Base-by-base conservation (phyloP, 2,797 vertebrate species). In the Mus spretus region DNA sequence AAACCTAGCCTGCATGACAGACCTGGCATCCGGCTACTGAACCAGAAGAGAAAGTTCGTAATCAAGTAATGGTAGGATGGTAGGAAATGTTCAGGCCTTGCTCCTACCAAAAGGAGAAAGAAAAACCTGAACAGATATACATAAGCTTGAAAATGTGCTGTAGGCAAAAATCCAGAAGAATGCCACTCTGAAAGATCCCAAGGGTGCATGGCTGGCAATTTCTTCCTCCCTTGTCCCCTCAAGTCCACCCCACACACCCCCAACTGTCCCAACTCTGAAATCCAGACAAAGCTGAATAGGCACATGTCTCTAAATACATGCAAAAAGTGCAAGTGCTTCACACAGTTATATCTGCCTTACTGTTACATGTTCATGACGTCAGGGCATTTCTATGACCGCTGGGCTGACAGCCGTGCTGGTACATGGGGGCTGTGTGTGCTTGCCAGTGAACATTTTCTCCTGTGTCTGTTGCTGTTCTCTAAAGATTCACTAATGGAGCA, bases 11-110 rank as follows among this genome's bases (percentile, higher is more conserved):
- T 44, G n/a, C 0, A 0, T 0, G 40, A 72, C 3, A 24, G 3
- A 37, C 9, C 11, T 3, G 40, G 31, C 14, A 0, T 13, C 82
- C 82, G 47, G 22, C 0, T 50, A 4, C 61, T 20, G 24, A 3
- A 15, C 14, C 4, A 26, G 31, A 47, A 93, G 28, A 37, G 77
- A 59, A 75, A 0, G 1, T 0, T 31, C 55, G 12, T 9, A 2
- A 20, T 10, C 1, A 53, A 63, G 22, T 5, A 3, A 2, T 0
- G 22, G 13, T 4, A 1, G 6, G 20, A 20, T 37, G 1, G 1
- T 19, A 13, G 22, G 55, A 70, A 15, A 55, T 24, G 4, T 24
- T 12, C 31, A 26, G 74, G 67, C 85, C 11, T 40, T 17, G 34
- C 26, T 61, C 63, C 44, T 63, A 11, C 7, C 11, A 40, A 2